These are phyloP conservation scores for Acrocephalus arundinaceus DNA, from an alignment of 2,113 vertebrate genomes.

Conservation along the genomic window DNA sequence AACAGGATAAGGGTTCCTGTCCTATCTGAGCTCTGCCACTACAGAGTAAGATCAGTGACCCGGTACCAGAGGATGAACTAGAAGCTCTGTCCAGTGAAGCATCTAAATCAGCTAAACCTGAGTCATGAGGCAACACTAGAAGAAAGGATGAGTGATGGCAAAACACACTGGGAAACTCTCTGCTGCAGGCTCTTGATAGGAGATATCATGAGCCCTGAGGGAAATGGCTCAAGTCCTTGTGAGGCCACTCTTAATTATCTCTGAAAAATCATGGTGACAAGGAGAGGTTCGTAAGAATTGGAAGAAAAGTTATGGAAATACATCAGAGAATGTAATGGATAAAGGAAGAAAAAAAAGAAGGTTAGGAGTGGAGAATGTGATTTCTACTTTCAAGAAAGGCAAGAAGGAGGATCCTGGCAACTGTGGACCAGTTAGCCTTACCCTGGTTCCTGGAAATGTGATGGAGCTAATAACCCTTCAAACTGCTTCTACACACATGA, in stretches of 20 bases:
- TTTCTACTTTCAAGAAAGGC: neutral
- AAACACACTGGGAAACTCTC: neutral
- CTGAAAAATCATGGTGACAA: neutral
- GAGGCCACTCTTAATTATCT: neutral
- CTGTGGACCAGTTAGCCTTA: neutral
- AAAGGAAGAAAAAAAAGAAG: neutral
- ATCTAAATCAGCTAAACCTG: neutral
- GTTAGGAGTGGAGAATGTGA: neutral
- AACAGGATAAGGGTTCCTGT: neutral
- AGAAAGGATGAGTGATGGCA: neutral
- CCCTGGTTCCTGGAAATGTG: rapidly evolving
- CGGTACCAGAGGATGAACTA: neutral
- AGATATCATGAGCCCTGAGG: neutral
- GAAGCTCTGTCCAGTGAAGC: neutral
- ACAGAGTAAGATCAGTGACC: neutral
- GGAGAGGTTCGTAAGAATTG: neutral
- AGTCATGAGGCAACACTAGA: neutral
- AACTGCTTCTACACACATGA: rapidly evolving
- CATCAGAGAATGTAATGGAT: neutral
- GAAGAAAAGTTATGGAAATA: neutral
- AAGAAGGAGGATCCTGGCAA: neutral
- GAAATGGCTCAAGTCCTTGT: neutral
- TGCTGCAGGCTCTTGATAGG: neutral
- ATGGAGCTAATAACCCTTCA: neutral
- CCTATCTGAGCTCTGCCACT: neutral